Evolutionary conservation across 2,888 invertebrate genomes (phyloP).

Genomic region (Machimus rusticus): DNA sequence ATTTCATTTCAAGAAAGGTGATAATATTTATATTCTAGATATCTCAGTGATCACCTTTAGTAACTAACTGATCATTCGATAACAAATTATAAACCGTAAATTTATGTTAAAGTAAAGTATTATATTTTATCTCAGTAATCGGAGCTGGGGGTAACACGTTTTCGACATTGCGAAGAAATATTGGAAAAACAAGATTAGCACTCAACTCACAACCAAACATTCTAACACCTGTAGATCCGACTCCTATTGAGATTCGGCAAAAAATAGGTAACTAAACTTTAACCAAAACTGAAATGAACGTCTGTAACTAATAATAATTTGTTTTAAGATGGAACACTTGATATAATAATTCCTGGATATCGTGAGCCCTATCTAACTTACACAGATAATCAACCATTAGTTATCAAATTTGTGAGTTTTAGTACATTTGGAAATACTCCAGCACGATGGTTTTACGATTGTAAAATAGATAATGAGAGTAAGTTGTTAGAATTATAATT

Average conservation of each 20-base stretch:
- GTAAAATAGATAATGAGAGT: conserved; percentile 60
- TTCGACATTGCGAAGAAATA: conserved; percentile 70
- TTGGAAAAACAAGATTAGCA: conserved; percentile 67
- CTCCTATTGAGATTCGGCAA: conserved; percentile 73
- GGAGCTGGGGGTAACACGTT: conserved; percentile 78
- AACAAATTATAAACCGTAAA: too few relatives aligned
- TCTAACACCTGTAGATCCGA: conserved; percentile 69
- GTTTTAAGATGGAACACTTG: conserved; percentile 69
- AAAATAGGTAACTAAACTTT: conserved; percentile 62
- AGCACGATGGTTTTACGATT: conserved; percentile 75
- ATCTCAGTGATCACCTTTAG: neutral
- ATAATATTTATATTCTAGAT: neutral
- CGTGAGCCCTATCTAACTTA: conserved; percentile 68
- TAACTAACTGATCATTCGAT: neutral
- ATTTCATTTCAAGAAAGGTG: neutral
- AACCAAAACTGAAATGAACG: neutral
- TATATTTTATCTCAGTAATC: conserved; percentile 62
- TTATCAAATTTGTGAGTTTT: conserved; percentile 72
- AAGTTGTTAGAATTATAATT: conserved; percentile 26
- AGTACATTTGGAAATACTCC: conserved; percentile 72
- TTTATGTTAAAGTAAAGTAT: neutral
- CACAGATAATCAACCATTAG: conserved; percentile 68
- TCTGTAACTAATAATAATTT: neutral
- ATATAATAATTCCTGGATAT: conserved; percentile 71
- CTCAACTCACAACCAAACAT: conserved; percentile 67